Evolutionary conservation across 1,140 invertebrate species (phyloP), one percentile per base, ranked within the genome.

Genomic region (Lordiphosa clarofinis): DNA sequence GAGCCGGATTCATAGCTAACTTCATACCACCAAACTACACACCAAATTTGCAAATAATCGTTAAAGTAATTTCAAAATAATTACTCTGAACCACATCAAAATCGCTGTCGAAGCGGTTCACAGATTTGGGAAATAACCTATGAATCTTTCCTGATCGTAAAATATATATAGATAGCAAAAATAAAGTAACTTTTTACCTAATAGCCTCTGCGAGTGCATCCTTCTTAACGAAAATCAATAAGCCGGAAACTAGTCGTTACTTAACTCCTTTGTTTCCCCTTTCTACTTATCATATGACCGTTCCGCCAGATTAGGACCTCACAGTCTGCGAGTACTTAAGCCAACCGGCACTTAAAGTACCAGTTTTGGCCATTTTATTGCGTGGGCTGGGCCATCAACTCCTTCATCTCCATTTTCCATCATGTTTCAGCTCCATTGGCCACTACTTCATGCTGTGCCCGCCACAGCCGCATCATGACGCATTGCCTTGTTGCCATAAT

Each of bases 401-500:
- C 50, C 39, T 59, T 33, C 42, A 37, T 49, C 47, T 49, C 33
- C 13, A 42, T 15, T 11, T 31, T 12, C 38, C 10, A 48, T 50
- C 13, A 28, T 21, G 43, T 47, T 31, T 44, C 36, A 46, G 37
- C 44, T 58, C 33, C 36, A 42, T 49, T 49, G 47, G 7, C 40
- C 8, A n/a, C 12, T 24, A 3, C 35, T 28, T 11, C 43, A 53
- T 19, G 53, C 52, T 40, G 44, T 46, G 46, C 19, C 47, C 15
- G 24, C 19, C 40, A 8, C 28, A 38, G 15, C 72, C 76, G 62
- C 75, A 31, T 67, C 56, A 76, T 81, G 76, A 82, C 73, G 78
- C 78, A 82, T 73, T 84, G 73, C 76, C 78, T 76, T 57, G 71
- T 50, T 79, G 76, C 71, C 55, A 38, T 67, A 67, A 63, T 74